Evolutionary conservation across 2,888 invertebrate species (phyloP).

Genomic region (Cartodere bifasciata): DNA sequence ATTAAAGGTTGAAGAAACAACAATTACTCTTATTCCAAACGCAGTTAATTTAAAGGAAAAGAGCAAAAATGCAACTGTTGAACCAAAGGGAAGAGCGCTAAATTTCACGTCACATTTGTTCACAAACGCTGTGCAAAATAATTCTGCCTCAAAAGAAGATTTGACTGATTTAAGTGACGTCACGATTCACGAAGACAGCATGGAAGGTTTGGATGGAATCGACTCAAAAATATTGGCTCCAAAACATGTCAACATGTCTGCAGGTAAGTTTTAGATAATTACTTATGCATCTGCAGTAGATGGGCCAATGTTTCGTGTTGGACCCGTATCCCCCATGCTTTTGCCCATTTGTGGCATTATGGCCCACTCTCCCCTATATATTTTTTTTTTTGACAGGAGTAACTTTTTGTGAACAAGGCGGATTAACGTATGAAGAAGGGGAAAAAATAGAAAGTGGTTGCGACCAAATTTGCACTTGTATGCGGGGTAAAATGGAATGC

Average conservation of each 20-base stretch:
- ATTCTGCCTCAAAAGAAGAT: constrained; percentile 15
- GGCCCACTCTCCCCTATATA: no score
- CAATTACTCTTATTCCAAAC: no score
- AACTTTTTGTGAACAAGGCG: constrained; percentile 35
- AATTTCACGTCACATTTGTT: constrained; percentile 28
- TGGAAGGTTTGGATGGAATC: constrained; percentile 30
- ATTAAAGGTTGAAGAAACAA: no score
- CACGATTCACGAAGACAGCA: constrained; percentile 56
- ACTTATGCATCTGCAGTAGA: no score
- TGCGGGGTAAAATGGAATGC: constrained; percentile 57
- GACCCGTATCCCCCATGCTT: no score
- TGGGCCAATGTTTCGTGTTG: no score
- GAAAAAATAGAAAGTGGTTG: constrained; percentile 61
- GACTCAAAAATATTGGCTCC: constrained; percentile 13
- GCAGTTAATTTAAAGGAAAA: no score
- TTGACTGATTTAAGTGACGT: constrained; percentile 63
- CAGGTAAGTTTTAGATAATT: constrained; percentile 13
- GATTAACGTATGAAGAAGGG: constrained; percentile 44
- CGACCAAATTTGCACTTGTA: constrained; percentile 65
- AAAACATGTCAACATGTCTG: constrained; percentile 16
- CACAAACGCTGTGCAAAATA: constrained; percentile 23
- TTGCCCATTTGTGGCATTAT: no score
- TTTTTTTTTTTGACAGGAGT: no score
- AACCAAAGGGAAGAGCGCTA: constrained; percentile 29
- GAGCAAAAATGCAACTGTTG: constrained; percentile 11